Evolutionary conservation across 2,888 invertebrate species (phyloP), one percentile per base, ranked within the genome.

Genomic region (Amiota communis): DNA sequence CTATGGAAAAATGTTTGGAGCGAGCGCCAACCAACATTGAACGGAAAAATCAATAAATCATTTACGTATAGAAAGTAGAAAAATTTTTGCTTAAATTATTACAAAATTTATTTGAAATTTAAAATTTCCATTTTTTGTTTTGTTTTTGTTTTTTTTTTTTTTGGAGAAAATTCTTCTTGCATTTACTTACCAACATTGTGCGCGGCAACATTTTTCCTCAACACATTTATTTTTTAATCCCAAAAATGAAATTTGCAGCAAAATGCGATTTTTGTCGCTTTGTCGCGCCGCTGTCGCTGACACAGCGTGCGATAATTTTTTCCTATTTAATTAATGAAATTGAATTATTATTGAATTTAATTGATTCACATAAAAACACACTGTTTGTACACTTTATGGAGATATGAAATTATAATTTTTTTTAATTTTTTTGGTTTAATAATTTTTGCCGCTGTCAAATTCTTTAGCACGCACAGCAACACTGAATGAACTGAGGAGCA

Each of bases 21-120:
- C 51, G 10, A 8, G 70, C 72, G 20, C 49, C 75, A 74, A 65
- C 77, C 71, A 70, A 71, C 72, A 78, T 71, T 80, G 70, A 82
- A 79, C 79, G 80, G 84, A 83, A 83, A 83, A 83, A 83, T 83
- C 83, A 83, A 83, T 83, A 83, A 84, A 83, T 84, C 83, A 83
- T 84, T 82, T 78, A 48, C 46, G 13, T 36, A 75, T 78, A 82
- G 77, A 51, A 51, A n/a, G 36, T 36, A 36, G 77, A 80, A 82
- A 82, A 77, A 72, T 79, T 78, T 79, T 75, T 79, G 80, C 79
- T 80, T 80, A 74, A 74, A 20, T 47, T 0, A 23, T 8, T 48
- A 1, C 1, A 23, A 65, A 1, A 64, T 47, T 47, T n/a, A n/a
- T 47, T 36, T 46, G 15, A 1, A 64, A 15, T 63, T 63, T 63